Percentiles rank a stretch among this genome's conserved stretches.
Conservation (phyloP, 2,113 vertebrate species). For the Etheostoma cragini region DNA sequence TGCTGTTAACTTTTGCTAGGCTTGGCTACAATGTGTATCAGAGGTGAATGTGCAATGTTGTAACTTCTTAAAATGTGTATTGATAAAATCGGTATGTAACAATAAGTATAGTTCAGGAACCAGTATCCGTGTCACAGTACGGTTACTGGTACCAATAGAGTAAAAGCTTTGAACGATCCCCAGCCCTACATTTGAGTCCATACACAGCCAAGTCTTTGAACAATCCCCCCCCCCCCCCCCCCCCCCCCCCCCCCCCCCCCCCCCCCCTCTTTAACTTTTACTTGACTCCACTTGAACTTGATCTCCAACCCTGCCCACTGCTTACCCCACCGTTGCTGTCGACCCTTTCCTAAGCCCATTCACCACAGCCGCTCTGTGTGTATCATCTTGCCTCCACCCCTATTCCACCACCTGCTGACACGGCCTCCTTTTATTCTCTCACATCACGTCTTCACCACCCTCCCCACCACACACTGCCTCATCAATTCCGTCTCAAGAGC, state of each 20-base stretch:
- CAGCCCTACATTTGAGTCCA: neutral
- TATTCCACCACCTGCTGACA: constrained; percentile 22
- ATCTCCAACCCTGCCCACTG: neutral
- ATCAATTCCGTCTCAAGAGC: constrained; percentile 58
- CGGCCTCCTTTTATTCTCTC: constrained; percentile 14
- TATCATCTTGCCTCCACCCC: neutral
- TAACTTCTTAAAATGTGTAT: too few species aligned
- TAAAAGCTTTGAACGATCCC: too few species aligned
- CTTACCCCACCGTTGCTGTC: neutral
- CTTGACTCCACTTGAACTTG: constrained; percentile 11
- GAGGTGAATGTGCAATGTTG: too few species aligned
- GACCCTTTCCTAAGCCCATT: neutral
- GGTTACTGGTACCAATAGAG: too few species aligned
- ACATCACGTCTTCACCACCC: constrained; percentile 2
- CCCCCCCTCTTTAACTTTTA: constrained; percentile 17
- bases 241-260: neutral
- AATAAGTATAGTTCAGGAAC: too few species aligned
- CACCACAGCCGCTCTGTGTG: neutral
- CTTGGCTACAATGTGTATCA: too few species aligned
- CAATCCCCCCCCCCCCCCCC: neutral
- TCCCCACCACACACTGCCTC: constrained; percentile 34
- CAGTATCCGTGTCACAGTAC: too few species aligned
- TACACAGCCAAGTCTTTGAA: neutral
- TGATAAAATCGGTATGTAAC: too few species aligned
- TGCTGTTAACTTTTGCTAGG: too few species aligned